Base-by-base conservation (phyloP, 2,797 vertebrate genomes). In the Pyrocephalus nanus region DNA sequence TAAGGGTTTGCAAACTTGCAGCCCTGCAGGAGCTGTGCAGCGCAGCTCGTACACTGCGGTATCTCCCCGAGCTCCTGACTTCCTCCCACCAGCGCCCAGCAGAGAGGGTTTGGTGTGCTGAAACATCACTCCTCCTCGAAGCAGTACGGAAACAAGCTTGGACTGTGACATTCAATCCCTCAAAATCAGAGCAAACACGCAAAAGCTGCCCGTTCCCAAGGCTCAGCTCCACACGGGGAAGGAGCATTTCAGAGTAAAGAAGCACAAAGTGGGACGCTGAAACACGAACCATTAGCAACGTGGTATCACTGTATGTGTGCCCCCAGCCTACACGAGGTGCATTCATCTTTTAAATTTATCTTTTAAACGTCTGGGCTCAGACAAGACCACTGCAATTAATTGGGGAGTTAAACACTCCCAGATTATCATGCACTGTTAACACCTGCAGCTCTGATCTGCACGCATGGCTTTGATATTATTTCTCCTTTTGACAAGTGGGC, bases 291-390 rank as follows among this genome's bases (percentile, higher is more conserved):
- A 6, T 40, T 76, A 85, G 71, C 82, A 36, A 4, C 18, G 32
- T 8, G 48, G 80, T 58, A 67, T 55, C n/a, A 0, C 10, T 22
- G 47, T 27, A 8, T 55, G 4, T 12, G 57, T 83, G 92, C 86
- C 92, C 86, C 19, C 48, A 75, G 65, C 88, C 86, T 70, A 34
- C 74, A 74, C 29, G 14, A 61, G 43, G 45, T 54, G 67, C 86
- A 95, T 96, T 93, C 90, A 57, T 95, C 96, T 97, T 85, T 74
- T 86, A 94, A 94, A 96, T 96, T 96, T 96, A 96, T 96, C 92
- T 88, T 43, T 22, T 72, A 36, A 84, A 80, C 5, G 27, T 45
- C 84, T 30, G 77, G 83, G 80, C 85, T 88, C 62, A 30, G 91
- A 95, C 92, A 97, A 92, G 95, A 78, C 30, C 21, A 60, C 57